These are phyloP conservation scores for Pyrrhia umbra DNA, from an alignment of 2,888 invertebrate species.

Conservation along the genomic window DNA sequence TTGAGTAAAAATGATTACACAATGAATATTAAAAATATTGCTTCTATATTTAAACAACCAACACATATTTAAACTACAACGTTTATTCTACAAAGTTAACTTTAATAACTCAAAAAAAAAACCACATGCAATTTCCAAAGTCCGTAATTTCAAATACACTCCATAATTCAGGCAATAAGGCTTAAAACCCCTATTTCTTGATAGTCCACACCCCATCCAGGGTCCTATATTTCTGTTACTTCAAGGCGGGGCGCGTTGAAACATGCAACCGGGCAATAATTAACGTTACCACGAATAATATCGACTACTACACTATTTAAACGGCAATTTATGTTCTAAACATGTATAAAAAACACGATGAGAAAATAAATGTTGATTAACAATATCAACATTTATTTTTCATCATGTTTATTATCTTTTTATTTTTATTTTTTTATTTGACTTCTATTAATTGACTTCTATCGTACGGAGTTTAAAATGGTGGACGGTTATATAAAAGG, in stretches of 20 bases:
- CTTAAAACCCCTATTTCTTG: slow-evolving; percentile 25
- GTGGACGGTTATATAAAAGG: no score
- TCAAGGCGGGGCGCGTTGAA: slow-evolving; percentile 61
- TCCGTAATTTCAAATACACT: slow-evolving; percentile 30
- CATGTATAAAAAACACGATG: no score
- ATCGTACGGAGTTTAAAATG: no score
- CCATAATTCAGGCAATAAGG: slow-evolving; percentile 30
- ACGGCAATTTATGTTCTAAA: no score
- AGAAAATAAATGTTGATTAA: no score
- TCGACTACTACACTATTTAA: slow-evolving; percentile 38
- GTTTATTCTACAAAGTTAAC: not conserved
- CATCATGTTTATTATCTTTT: no score
- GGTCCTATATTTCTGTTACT: slow-evolving; percentile 44
- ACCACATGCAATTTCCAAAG: slow-evolving; percentile 26
- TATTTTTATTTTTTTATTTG: no score
- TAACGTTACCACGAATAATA: slow-evolving; percentile 47
- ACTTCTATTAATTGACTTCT: no score
- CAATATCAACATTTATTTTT: no score
- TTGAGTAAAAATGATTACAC: no score
- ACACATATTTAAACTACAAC: slow-evolving; percentile 1
- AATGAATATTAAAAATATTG: not conserved
- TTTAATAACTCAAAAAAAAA: slow-evolving; percentile 4
- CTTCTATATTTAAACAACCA: not conserved
- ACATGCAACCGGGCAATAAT: slow-evolving; percentile 59
- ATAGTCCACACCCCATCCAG: slow-evolving; percentile 27